Percentiles rank a stretch among this genome's conserved stretches.
Conservation (phyloP, 1,140 invertebrate species). For the Achroia grisella region DNA sequence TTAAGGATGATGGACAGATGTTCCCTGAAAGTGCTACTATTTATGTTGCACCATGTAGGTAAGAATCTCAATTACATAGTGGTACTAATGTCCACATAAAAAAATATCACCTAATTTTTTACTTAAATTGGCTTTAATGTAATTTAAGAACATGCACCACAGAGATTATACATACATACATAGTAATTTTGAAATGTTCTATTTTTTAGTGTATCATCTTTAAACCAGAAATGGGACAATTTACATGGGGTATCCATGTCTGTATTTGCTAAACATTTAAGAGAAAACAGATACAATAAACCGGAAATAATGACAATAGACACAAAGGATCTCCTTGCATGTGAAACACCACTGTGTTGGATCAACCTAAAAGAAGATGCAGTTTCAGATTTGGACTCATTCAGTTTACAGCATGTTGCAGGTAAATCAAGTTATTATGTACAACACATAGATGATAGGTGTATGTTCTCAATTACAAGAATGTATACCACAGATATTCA, state of each 20-base stretch:
- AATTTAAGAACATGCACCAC: too few species aligned
- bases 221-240: slow-evolving; percentile 77
- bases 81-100: too few species aligned
- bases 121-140: too few species aligned
- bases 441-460: too few species aligned
- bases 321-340: slow-evolving; percentile 70
- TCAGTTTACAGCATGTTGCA: slow-evolving; percentile 51
- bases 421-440: slow-evolving; percentile 37
- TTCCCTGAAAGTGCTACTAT: slow-evolving; percentile 78
- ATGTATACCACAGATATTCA: too few species aligned
- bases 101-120: too few species aligned
- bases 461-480: too few species aligned
- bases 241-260: slow-evolving; percentile 75
- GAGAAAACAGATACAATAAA: slow-evolving; percentile 70
- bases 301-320: slow-evolving; percentile 72
- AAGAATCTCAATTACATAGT: slow-evolving; percentile 13
- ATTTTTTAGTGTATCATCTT: slow-evolving; percentile 73
- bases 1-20: slow-evolving; percentile 83
- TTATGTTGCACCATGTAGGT: slow-evolving; percentile 80
- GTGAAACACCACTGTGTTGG: slow-evolving; percentile 74
- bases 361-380: slow-evolving; percentile 75
- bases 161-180: too few species aligned
- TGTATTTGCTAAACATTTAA: slow-evolving; percentile 68
- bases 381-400: slow-evolving; percentile 65
- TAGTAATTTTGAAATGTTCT: not conserved